phyloP scores from a whole-genome alignment of 2,797 vertebrate species.

The Spinus pinus region DNA sequence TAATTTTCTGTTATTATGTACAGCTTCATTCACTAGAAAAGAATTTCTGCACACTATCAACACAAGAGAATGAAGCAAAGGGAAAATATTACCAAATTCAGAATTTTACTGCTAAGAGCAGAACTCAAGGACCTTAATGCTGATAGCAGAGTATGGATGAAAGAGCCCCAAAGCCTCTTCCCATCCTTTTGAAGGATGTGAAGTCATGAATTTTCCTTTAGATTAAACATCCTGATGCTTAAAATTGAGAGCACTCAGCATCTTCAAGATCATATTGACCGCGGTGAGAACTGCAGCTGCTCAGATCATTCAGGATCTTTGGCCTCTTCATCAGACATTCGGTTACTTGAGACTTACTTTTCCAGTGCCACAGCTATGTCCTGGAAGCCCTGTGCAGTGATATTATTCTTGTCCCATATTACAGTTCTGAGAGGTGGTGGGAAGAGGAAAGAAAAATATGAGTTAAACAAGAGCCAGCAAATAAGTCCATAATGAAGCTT shows the following conservation, averaged over 20 bases:
- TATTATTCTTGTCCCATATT: conserved; percentile 92
- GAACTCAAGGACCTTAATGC: background rate
- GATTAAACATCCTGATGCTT: background rate
- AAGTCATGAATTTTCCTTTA: conserved; percentile 18
- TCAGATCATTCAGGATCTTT: background rate
- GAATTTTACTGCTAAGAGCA: background rate
- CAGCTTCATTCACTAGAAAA: background rate
- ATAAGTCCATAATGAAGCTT: background rate
- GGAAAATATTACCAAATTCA: background rate
- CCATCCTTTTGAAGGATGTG: background rate
- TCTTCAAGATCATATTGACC: background rate
- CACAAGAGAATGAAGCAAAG: background rate
- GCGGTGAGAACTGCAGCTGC: background rate
- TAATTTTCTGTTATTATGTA: conserved; percentile 31
- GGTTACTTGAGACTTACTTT: conserved; percentile 81
- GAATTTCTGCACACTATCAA: background rate
- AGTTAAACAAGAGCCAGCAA: background rate
- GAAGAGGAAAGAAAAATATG: background rate
- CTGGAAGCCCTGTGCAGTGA: conserved; percentile 93
- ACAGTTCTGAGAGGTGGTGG: conserved; percentile 81
- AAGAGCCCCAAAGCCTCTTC: background rate
- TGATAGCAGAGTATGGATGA: background rate
- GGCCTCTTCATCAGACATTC: background rate
- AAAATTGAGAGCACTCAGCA: conserved; percentile 10
- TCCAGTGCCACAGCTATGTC: conserved; percentile 94